phyloP scores from a whole-genome alignment of 2,888 invertebrate genomes.

The Drosophila rubida region DNA sequence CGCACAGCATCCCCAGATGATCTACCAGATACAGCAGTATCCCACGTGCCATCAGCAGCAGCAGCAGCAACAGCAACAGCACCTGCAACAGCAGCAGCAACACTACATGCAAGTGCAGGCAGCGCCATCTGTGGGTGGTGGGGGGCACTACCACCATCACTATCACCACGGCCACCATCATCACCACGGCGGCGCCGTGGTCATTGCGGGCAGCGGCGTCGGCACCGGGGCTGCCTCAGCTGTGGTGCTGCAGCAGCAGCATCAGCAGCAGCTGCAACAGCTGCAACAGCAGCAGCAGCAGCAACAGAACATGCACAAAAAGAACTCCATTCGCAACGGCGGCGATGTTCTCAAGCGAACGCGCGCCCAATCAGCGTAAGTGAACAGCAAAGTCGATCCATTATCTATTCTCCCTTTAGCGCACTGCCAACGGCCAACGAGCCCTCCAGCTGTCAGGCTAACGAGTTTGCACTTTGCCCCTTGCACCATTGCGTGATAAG shows the following conservation, averaged over 20 bases:
- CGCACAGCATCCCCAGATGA: conserved; percentile 80
- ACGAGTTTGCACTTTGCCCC: conserved; percentile 48
- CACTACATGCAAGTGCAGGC: conserved; percentile 67
- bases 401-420: background rate
- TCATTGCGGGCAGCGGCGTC: conserved; percentile 83
- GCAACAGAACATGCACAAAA: conserved; percentile 86
- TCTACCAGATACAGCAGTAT: conserved; percentile 81
- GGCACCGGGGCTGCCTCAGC: conserved; percentile 72
- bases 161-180: conserved; percentile 82
- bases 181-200: conserved; percentile 83
- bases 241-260: conserved; percentile 51
- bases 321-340: conserved; percentile 87
- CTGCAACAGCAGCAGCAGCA: conserved; percentile 82
- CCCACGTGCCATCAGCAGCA: conserved; percentile 84
- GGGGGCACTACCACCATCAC: conserved; percentile 68
- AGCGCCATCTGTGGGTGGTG: conserved; percentile 23
- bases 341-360: conserved; percentile 89
- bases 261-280: conserved; percentile 56
- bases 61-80: conserved; percentile 58
- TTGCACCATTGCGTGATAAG: conserved; percentile 35
- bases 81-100: conserved; percentile 57
- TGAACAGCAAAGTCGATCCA: background rate
- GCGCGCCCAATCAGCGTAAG: conserved; percentile 89
- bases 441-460: conserved; percentile 15
- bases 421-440: conserved; percentile 1